Percentiles rank a stretch among this genome's conserved stretches.
These are phyloP conservation scores for Hyperoodon ampullatus DNA, from an alignment of 2,113 vertebrate species.

Conservation along the genomic window DNA sequence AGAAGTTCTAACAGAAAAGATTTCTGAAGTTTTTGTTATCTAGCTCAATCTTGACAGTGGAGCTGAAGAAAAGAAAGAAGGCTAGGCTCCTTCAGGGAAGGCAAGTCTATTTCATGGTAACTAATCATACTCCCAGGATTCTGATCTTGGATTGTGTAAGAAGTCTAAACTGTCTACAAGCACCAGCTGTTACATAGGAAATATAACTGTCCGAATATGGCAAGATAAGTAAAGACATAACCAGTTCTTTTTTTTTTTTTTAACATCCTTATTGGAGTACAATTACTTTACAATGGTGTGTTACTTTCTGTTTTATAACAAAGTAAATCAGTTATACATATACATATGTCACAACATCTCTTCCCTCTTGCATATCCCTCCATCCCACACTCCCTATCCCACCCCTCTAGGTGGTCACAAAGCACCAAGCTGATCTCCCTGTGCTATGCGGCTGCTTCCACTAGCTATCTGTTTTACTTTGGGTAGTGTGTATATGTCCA, in stretches of 20 bases:
- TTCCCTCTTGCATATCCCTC: no score
- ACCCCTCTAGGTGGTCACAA: no score
- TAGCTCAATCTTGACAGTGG: neutral
- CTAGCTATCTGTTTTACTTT: no score
- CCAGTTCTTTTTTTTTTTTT: neutral
- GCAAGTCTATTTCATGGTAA: neutral
- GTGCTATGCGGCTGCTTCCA: no score
- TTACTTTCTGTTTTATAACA: no score
- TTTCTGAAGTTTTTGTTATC: neutral
- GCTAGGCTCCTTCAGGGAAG: neutral
- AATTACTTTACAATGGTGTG: no score
- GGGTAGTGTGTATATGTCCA: no score
- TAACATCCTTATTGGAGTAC: no score
- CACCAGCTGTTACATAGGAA: neutral
- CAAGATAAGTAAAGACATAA: neutral
- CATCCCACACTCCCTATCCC: no score
- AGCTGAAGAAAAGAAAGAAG: neutral
- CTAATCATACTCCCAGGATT: neutral
- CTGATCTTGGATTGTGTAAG: neutral
- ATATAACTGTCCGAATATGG: neutral
- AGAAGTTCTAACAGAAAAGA: slow-evolving; percentile 65
- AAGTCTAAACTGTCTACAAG: neutral
- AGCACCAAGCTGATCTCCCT: no score
- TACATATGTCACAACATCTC: no score
- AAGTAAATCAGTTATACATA: no score